A percentile compares a stretch with the other conserved stretches of the same genome.
These are phyloP conservation scores for Megaceryle alcyon DNA, from an alignment of 2,797 vertebrate species.

Conservation along the genomic window DNA sequence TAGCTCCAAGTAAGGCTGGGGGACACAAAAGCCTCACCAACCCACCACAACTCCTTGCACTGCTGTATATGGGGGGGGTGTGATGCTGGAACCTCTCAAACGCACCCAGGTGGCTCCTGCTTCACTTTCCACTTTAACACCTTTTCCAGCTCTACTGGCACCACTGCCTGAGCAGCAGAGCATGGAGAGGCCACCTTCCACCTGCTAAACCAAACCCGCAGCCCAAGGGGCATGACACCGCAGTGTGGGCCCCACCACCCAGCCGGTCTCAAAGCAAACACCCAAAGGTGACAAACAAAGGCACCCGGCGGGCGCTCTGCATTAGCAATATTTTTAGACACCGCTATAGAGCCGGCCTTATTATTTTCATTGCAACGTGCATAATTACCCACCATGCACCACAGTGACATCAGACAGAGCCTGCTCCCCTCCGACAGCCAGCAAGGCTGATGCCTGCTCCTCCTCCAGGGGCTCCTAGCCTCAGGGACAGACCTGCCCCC, in stretches of 20 bases:
- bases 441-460: neutral
- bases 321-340: constrained; percentile 67
- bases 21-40: neutral
- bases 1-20: neutral
- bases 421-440: constrained; percentile 30
- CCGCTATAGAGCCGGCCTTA: constrained; percentile 56
- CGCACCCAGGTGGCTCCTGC: neutral
- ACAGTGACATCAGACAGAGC: constrained; percentile 60
- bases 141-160: neutral
- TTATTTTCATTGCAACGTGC: constrained; percentile 68
- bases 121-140: neutral
- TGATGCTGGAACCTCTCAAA: neutral
- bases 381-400: constrained; percentile 65
- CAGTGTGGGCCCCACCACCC: rapidly evolving
- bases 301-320: constrained; percentile 10
- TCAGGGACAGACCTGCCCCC: neutral
- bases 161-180: rapidly evolving
- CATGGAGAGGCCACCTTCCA: neutral
- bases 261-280: neutral
- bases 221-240: rapidly evolving
- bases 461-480: neutral
- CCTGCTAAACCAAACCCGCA: neutral
- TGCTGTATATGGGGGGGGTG: rapidly evolving
- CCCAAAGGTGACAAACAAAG: constrained; percentile 63
- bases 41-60: rapidly evolving